Evolutionary conservation across 1,140 invertebrate genomes (phyloP).

Genomic region (Pseudomyrmex flavicornis): DNA sequence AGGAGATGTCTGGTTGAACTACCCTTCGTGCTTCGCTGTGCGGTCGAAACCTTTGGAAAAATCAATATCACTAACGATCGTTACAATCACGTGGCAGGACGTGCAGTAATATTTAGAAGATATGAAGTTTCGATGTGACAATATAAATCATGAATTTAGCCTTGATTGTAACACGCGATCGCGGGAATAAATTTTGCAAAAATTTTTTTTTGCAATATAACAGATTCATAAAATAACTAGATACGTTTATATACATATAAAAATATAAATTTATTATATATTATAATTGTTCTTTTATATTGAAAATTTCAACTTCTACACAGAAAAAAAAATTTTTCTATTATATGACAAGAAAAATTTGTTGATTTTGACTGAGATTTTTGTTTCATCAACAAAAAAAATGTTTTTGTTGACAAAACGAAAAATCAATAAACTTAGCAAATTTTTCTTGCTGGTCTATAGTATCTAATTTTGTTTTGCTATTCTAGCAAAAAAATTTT

Average conservation of each 20-base stretch:
- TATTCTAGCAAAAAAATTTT: too few species aligned
- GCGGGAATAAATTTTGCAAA: neutral
- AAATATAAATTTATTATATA: neutral
- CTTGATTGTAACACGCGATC: neutral
- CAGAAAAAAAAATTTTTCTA: neutral
- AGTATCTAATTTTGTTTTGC: too few species aligned
- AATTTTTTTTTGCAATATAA: neutral
- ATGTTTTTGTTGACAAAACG: too few species aligned
- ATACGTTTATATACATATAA: neutral
- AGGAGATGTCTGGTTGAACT: constrained; percentile 10
- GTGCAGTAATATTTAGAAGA: neutral
- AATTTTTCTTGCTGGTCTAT: too few species aligned
- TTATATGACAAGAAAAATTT: neutral
- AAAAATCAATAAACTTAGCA: too few species aligned
- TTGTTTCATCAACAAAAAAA: neutral
- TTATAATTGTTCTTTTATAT: neutral
- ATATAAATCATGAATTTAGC: constrained; percentile 33
- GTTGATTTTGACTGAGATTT: neutral
- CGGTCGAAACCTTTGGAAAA: constrained; percentile 27
- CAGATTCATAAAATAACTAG: neutral
- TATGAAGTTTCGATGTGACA: constrained; percentile 16
- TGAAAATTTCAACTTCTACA: too few species aligned
- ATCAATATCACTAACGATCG: constrained; percentile 63
- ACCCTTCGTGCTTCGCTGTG: constrained; percentile 21
- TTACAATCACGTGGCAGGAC: constrained; percentile 39